Evolutionary conservation across 2,113 vertebrate species (phyloP).

Genomic region (Coregonus clupeaformis): DNA sequence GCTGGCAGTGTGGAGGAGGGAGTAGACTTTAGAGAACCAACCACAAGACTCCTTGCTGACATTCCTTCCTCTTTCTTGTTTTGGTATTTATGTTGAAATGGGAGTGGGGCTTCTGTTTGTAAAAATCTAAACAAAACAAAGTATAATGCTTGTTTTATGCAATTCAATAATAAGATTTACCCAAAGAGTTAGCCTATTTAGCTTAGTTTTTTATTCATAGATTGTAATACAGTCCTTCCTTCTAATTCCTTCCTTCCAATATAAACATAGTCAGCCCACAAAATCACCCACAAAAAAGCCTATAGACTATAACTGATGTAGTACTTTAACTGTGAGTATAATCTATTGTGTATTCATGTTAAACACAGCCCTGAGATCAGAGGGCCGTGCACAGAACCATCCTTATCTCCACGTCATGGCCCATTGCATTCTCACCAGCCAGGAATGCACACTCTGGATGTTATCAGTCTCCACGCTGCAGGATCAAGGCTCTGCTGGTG

Average conservation of each 20-base stretch:
- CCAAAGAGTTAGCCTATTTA: no score
- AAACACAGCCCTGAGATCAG: slow-evolving; percentile 17
- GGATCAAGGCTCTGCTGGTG: slow-evolving; percentile 60
- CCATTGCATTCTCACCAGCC: slow-evolving; percentile 53
- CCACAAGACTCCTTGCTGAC: background rate
- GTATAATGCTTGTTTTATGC: no score
- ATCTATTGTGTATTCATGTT: slow-evolving; percentile 3
- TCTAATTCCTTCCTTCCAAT: no score
- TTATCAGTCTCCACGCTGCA: slow-evolving; percentile 67
- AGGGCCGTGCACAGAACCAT: slow-evolving; percentile 5
- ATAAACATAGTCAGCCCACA: no score
- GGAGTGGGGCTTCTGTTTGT: no score
- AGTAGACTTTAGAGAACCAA: background rate
- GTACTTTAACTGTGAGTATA: background rate
- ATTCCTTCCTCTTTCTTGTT: background rate
- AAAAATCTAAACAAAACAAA: no score
- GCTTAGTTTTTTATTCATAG: no score
- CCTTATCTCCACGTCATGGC: slow-evolving; percentile 62
- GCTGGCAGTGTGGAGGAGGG: background rate
- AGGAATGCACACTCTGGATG: slow-evolving; percentile 65
- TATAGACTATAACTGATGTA: background rate
- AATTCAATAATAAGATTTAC: no score
- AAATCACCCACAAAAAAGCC: background rate
- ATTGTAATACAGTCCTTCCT: no score
- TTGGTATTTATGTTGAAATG: no score